Conservation (phyloP, 2,888 invertebrate genomes). For the Lasioglossum malachurum region DNA sequence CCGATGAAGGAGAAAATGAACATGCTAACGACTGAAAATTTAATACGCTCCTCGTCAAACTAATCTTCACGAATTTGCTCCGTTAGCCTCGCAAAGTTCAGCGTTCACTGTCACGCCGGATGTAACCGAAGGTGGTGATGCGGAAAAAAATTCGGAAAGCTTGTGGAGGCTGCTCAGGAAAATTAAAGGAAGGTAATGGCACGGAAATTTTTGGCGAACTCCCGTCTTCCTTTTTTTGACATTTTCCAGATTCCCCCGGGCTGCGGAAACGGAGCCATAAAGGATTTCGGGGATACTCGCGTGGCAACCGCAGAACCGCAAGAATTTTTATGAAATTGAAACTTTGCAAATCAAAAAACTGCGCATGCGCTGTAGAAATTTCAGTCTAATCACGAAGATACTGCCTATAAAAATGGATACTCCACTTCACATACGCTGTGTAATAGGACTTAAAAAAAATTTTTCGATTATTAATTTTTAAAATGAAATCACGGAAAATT, state of each 20-base stretch:
- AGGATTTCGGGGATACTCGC: background rate
- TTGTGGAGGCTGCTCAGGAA: background rate
- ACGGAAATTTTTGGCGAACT: background rate
- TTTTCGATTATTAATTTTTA: too few relatives aligned
- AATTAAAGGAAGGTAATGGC: background rate
- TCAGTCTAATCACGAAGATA: background rate
- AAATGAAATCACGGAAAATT: too few relatives aligned
- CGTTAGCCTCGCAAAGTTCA: constrained; percentile 9
- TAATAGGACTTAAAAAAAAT: too few relatives aligned
- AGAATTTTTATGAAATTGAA: background rate
- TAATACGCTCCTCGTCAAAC: constrained; percentile 23
- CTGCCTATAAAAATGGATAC: background rate
- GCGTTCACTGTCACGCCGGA: background rate
- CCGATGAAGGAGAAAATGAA: constrained; percentile 28
- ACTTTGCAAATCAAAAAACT: background rate
- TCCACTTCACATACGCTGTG: too few relatives aligned
- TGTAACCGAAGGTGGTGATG: background rate
- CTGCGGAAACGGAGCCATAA: background rate
- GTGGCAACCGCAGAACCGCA: background rate
- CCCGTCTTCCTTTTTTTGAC: background rate
- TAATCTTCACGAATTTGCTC: constrained; percentile 28
- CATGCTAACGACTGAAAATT: constrained; percentile 31
- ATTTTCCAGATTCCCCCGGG: background rate
- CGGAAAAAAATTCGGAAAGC: background rate
- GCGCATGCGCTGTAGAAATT: background rate